phyloP scores from a whole-genome alignment of 2,797 vertebrate genomes.

The Lates japonicus region DNA sequence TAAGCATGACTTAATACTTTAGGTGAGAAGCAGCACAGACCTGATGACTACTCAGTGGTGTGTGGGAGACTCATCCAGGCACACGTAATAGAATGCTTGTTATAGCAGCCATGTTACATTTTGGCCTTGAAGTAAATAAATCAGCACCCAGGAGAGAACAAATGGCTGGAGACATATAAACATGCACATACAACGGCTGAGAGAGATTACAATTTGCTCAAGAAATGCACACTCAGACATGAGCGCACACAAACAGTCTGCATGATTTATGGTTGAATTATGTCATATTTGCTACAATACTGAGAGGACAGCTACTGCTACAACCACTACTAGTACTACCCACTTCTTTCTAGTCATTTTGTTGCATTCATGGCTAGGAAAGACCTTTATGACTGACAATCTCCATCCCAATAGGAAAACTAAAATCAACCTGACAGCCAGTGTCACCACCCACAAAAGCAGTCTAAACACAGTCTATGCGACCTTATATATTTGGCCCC shows the following conservation, averaged over 20 bases:
- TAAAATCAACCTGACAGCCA: slow-evolving; percentile 16
- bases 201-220: not conserved
- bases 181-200: slow-evolving; percentile 28
- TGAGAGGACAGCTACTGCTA: not conserved
- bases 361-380: slow-evolving; percentile 3
- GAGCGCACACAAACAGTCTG: not conserved
- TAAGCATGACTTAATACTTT: slow-evolving; percentile 42
- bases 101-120: slow-evolving; percentile 52
- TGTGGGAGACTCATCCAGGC: slow-evolving; percentile 39
- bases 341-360: not conserved
- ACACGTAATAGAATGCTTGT: slow-evolving; percentile 55
- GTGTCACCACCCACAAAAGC: slow-evolving; percentile 23
- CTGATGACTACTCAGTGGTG: slow-evolving; percentile 52
- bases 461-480: slow-evolving; percentile 22
- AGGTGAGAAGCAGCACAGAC: slow-evolving; percentile 39
- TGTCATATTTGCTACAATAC: slow-evolving; percentile 20
- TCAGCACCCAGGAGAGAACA: slow-evolving; percentile 42
- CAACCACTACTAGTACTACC: not conserved
- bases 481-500: slow-evolving; percentile 16
- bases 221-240: not conserved
- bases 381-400: not conserved
- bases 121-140: slow-evolving; percentile 58
- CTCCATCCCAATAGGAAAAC: not conserved
- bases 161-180: slow-evolving; percentile 59
- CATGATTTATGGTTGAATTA: slow-evolving; percentile 10